Evolutionary conservation across 1,140 invertebrate genomes (phyloP), one percentile per base, ranked within the genome.

Genomic region (Drosophila repleta): DNA sequence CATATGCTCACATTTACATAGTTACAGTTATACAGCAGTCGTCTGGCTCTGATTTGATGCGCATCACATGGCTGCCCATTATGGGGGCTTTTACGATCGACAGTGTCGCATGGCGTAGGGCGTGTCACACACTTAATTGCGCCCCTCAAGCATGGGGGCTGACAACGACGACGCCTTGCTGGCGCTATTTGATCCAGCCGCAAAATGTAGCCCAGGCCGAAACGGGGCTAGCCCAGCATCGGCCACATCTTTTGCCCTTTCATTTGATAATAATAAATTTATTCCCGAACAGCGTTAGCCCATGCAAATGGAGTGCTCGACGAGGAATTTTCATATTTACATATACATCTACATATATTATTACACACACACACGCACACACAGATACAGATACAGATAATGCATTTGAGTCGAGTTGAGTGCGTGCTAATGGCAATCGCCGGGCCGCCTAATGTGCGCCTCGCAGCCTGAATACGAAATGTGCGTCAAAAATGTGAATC

Each of bases 401-500:
- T 45, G 48, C 24, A 17, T 64, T 57, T 11, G 35, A 71, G 62
- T 43, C 52, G 45, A 71, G 62, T 51, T 65, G 45, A 71, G 62
- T 71, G 62, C 46, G 62, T 71, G 68, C 62, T 65, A 71, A 71
- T 71, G 68, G 68, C 32, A 41, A 56, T 49, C 67, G 61, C 10
- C 2, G 18, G 46, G 32, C 7, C 4, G 7, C 26, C 45, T 45
- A 37, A 65, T 65, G 68, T 35, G 53, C n/a, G 52, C 24, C 35
- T 20, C 53, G 68, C 46, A 52, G 64, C 56, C 52, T 65, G 62
- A 57, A 66, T 71, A 57, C 62, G 26, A 65, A 71, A 66, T 58
- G 65, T 11, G 53, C 3, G 15, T n/a, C 29, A 15, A 6, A 56
- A 56, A 56, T 26, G 21, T 13, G 37, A 52, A 43, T 58, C 64